phyloP scores from a whole-genome alignment of 2,888 invertebrate species.

The Elgonia sp. region DNA sequence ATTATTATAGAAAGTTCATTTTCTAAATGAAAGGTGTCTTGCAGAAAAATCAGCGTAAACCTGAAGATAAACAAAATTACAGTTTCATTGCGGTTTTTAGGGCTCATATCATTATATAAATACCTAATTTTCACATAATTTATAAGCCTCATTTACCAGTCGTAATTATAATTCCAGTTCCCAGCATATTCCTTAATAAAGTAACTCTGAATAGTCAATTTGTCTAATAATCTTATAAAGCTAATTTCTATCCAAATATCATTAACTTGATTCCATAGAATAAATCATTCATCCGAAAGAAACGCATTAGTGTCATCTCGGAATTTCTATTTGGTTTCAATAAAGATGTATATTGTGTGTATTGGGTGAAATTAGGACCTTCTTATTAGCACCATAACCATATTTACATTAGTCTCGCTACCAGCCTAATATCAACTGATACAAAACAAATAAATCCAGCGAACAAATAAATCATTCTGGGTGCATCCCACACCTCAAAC shows the following conservation, averaged over 20 bases:
- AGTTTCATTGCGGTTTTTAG: no score
- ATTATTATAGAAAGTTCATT: no score
- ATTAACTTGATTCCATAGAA: background rate
- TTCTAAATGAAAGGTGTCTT: no score
- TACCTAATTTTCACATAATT: no score
- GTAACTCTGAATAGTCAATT: background rate
- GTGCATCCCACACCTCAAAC: conserved; percentile 35
- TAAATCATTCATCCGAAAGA: conserved; percentile 4
- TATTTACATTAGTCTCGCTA: conserved; percentile 43
- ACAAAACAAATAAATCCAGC: conserved; percentile 29
- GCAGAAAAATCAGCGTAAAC: no score
- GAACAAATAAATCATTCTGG: conserved; percentile 35
- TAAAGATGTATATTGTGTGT: background rate
- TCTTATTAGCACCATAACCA: conserved; percentile 24
- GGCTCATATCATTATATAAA: no score
- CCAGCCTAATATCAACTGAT: conserved; percentile 7
- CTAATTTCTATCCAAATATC: background rate
- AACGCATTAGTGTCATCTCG: conserved; percentile 22
- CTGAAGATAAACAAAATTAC: no score
- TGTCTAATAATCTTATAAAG: background rate
- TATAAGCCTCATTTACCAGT: no score
- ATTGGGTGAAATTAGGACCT: conserved; percentile 12
- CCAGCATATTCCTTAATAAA: no score
- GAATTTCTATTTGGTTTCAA: conserved; percentile 1
- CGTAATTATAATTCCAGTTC: no score